Conservation (phyloP, 1,140 invertebrate genomes). For the Pemphigus obesinymphae region DNA sequence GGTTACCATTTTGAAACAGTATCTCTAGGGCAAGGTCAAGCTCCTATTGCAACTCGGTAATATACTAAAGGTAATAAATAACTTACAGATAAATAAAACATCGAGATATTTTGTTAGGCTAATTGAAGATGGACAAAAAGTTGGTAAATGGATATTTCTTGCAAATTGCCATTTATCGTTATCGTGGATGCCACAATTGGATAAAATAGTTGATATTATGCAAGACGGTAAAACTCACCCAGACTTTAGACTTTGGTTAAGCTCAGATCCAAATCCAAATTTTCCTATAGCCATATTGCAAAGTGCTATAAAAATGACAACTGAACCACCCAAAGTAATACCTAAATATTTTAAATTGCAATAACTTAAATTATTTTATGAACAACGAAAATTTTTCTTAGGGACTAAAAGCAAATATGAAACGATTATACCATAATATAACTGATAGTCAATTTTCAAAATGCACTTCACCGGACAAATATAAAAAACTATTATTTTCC, state of each 20-base stretch:
- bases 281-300: constrained; percentile 82
- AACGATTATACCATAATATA: constrained; percentile 77
- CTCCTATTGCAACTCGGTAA: constrained; percentile 54
- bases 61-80: not conserved
- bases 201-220: constrained; percentile 55
- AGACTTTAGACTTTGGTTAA: constrained; percentile 70
- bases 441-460: constrained; percentile 73
- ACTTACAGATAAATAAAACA: not conserved
- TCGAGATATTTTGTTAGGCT: not conserved
- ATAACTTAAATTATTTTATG: not conserved
- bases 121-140: not conserved
- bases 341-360: too few relatives aligned
- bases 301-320: constrained; percentile 88
- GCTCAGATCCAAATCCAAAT: constrained; percentile 73
- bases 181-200: constrained; percentile 82
- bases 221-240: constrained; percentile 62
- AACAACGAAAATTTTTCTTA: constrained; percentile 50
- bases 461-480: constrained; percentile 71
- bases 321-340: constrained; percentile 75
- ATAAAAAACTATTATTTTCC: constrained; percentile 78
- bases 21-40: constrained; percentile 81
- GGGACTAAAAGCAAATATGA: constrained; percentile 85
- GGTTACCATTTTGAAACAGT: too few relatives aligned
- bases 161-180: constrained; percentile 87
- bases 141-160: constrained; percentile 84